Evolutionary conservation across 2,888 invertebrate genomes (phyloP).

Genomic region (Mallateleia sp.): DNA sequence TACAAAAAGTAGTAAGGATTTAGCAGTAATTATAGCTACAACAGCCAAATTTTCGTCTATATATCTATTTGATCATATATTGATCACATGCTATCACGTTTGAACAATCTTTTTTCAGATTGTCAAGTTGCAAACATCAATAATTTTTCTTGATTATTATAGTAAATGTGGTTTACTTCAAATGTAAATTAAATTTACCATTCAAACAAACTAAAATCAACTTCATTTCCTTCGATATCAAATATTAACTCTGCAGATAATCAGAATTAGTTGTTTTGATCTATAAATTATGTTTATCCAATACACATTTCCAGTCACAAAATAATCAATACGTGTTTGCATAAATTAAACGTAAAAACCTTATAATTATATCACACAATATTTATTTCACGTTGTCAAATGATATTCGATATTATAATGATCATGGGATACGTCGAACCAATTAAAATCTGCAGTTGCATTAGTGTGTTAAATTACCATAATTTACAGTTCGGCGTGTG

Average conservation of each 20-base stretch:
- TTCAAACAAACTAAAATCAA: slow-evolving; percentile 13
- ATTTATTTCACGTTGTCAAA: not conserved
- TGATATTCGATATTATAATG: too few species aligned
- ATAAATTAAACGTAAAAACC: not conserved
- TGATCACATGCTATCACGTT: too few species aligned
- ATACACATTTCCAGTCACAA: not conserved
- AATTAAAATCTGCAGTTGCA: not conserved
- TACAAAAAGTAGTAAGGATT: too few species aligned
- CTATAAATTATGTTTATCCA: slow-evolving; percentile 20
- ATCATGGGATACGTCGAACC: too few species aligned
- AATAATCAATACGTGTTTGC: not conserved
- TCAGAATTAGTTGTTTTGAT: slow-evolving; percentile 16
- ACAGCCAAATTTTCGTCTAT: too few species aligned
- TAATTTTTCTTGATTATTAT: too few species aligned
- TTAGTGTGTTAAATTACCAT: not conserved
- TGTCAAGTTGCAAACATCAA: too few species aligned
- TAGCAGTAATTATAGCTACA: too few species aligned
- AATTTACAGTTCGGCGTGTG: not conserved
- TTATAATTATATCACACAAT: too few species aligned
- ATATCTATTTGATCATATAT: too few species aligned
- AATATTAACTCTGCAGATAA: slow-evolving; percentile 27
- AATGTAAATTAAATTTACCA: not conserved
- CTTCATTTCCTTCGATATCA: not conserved
- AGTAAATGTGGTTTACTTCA: too few species aligned
- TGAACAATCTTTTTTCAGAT: too few species aligned